Conservation (phyloP, 2,797 vertebrate species). For the Coilia nasus region DNA sequence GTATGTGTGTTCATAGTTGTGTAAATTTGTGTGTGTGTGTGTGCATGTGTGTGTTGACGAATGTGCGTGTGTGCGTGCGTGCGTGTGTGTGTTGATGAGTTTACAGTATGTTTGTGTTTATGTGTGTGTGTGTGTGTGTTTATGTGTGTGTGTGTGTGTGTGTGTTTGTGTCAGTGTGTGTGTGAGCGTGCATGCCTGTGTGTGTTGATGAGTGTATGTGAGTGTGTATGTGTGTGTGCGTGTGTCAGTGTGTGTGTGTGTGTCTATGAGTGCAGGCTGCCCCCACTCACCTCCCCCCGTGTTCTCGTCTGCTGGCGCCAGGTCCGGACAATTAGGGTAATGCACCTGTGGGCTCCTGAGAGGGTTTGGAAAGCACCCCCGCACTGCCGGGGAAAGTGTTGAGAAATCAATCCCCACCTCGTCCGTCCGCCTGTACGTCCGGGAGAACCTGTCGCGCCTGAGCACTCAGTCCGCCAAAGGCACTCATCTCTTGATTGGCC, state of each 20-base stretch:
- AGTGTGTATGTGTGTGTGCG: conserved; percentile 1
- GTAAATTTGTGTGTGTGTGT: no score
- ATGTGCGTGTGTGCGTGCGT: no score
- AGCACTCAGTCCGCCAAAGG: neutral
- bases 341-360: conserved; percentile 33
- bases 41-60: no score
- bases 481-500: neutral
- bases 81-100: no score
- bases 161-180: neutral
- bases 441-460: neutral
- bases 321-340: conserved; percentile 37
- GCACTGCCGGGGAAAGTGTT: conserved; percentile 26
- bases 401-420: conserved; percentile 35
- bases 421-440: neutral
- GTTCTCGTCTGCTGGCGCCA: neutral
- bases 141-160: no score
- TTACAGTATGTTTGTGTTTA: no score
- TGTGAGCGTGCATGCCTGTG: neutral
- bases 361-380: conserved; percentile 27
- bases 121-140: no score
- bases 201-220: neutral
- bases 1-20: no score
- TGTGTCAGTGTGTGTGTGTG: no score
- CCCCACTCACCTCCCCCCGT: conserved; percentile 14
- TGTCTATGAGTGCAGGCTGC: neutral